phyloP scores from a whole-genome alignment of 2,113 vertebrate species.

The Ctenomys sociabilis region DNA sequence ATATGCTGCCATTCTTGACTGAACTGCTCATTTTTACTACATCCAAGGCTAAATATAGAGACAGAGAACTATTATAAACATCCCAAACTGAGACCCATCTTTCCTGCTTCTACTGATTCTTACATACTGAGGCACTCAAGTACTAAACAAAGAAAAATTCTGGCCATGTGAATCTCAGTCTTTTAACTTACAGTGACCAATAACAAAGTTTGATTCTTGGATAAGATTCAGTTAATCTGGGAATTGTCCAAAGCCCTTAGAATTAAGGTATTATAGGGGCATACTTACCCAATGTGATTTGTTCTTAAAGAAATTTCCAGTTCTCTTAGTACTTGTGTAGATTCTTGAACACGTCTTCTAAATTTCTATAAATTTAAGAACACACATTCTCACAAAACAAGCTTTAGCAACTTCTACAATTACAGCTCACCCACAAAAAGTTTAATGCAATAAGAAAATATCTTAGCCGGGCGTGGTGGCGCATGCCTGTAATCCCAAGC shows the following conservation, averaged over 20 bases:
- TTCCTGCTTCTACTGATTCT: neutral
- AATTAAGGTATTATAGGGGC: neutral
- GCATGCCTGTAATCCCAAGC: too few relatives aligned
- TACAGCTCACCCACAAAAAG: conserved; percentile 9
- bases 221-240: neutral
- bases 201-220: neutral
- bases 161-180: neutral
- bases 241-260: neutral
- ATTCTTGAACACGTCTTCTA: conserved; percentile 97
- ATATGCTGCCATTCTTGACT: neutral
- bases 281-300: conserved; percentile 98
- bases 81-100: neutral
- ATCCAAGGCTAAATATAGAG: neutral
- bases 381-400: conserved; percentile 57
- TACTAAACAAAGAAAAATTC: neutral
- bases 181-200: conserved; percentile 46
- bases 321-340: conserved; percentile 97
- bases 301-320: conserved; percentile 99
- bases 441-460: conserved; percentile 46
- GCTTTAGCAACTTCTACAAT: conserved; percentile 36
- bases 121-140: neutral
- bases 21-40: neutral
- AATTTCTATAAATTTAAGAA: conserved; percentile 91
- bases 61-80: neutral
- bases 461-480: too few relatives aligned